Base-by-base conservation (phyloP, 2,888 invertebrate genomes). In the Liodrosophila aerea region DNA sequence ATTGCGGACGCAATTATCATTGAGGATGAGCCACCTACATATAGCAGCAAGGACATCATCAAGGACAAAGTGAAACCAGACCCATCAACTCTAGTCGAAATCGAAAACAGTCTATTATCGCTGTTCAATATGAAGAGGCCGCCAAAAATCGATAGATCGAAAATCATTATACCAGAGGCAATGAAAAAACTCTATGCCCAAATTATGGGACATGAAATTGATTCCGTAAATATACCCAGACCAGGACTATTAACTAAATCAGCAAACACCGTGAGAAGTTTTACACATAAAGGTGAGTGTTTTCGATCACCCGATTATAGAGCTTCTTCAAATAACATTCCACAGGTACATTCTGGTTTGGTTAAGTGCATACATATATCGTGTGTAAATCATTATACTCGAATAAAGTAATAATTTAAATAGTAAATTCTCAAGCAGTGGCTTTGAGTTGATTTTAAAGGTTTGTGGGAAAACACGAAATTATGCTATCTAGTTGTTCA, bases 231-330 rank as follows among this genome's bases (percentile, higher is more conserved):
- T 82, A 92, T 94, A 77, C 93, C 93, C 88, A 94, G 92, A 81
- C 93, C 92, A 60, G 94, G 94, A 69, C 90, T 93, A 77, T 91
- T 93, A 86, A 93, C 94, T 69, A 93, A 94, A 85, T 93, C 94
- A 75, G 95, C 96, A 76, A 96, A 97, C 90, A 96, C 96, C 54
- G 94, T 96, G 68, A 92, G 96, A 88, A 95, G 95, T 90, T 96
- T 94, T 91, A 93, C 93, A 87, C 96, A 96, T 91, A 91, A 92
- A 90, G 94, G 94, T 94, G 89, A 92, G 93, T 91, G n/a, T 34
- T 3, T 12, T 2, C 11, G 2, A 34, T 34, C n/a, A 7, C n/a
- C n/a, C n/a, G n/a, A n/a, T n/a, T n/a, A n/a, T n/a, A n/a, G n/a
- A n/a, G n/a, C n/a, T n/a, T n/a, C n/a, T 22, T 22, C 22, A 22